Conservation (phyloP, 2,113 vertebrate species). For the Callithrix jacchus region DNA sequence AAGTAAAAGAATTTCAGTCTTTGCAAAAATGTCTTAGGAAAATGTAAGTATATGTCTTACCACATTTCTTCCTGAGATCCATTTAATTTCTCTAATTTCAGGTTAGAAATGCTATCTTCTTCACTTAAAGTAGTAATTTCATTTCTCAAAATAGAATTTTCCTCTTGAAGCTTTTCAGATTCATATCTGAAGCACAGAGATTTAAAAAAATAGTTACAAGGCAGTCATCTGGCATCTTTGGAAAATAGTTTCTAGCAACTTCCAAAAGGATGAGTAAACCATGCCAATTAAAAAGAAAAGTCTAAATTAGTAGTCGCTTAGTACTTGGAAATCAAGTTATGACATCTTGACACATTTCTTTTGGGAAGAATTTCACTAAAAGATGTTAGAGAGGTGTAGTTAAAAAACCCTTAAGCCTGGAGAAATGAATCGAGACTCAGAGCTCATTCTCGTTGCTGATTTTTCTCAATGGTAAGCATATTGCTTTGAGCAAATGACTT, state of each 20-base stretch:
- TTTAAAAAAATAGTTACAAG: conserved; percentile 18
- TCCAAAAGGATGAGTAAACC: conserved; percentile 49
- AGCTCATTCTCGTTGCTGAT: neutral
- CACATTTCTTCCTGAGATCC: conserved; percentile 87
- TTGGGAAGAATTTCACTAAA: conserved; percentile 18
- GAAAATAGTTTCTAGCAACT: conserved; percentile 68
- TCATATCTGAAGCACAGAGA: conserved; percentile 85
- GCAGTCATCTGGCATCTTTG: conserved; percentile 53
- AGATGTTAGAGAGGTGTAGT: neutral
- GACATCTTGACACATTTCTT: conserved; percentile 51
- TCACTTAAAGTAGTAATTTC: conserved; percentile 88
- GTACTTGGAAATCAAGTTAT: conserved; percentile 52
- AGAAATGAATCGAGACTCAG: neutral
- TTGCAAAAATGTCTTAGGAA: conserved; percentile 40
- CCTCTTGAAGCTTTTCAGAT: conserved; percentile 88
- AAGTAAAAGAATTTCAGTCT: neutral
- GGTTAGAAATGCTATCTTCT: conserved; percentile 81
- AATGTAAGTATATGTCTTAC: conserved; percentile 82
- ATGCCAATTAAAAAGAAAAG: conserved; percentile 63
- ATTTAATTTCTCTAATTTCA: conserved; percentile 83
- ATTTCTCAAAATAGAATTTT: conserved; percentile 86
- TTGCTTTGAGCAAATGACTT: neutral
- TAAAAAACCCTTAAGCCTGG: neutral
- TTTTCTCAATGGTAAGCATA: neutral
- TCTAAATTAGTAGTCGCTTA: conserved; percentile 61